Evolutionary conservation across 2,797 vertebrate genomes (phyloP).

Genomic region (Ptychobarbus kaznakovi): DNA sequence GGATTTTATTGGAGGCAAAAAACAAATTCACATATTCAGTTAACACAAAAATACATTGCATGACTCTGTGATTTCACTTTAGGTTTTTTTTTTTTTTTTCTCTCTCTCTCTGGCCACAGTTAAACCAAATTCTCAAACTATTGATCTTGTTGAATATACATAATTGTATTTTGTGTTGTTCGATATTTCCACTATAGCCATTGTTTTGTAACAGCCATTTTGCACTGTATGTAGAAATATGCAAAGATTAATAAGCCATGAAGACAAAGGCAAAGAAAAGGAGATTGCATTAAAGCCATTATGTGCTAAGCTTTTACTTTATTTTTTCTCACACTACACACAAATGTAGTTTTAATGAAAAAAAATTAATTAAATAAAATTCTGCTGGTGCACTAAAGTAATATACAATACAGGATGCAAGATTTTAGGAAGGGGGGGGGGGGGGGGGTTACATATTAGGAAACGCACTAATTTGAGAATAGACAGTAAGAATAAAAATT

Average conservation of each 20-base stretch:
- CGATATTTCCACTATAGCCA: background rate
- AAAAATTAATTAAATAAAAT: too few relatives aligned
- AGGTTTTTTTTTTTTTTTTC: background rate
- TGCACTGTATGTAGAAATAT: background rate
- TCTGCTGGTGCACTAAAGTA: background rate
- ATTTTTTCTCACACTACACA: background rate
- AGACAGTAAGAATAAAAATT: background rate
- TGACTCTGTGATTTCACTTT: background rate
- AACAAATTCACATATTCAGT: background rate
- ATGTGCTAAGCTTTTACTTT: background rate
- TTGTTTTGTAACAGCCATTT: background rate
- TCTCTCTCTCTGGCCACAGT: too few relatives aligned
- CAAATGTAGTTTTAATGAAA: background rate
- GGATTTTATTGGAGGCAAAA: background rate
- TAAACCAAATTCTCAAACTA: background rate
- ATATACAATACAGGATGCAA: background rate
- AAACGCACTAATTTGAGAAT: background rate
- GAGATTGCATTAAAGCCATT: background rate
- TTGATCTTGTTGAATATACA: background rate
- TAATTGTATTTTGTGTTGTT: background rate
- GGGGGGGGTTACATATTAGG: background rate
- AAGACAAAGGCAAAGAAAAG: background rate
- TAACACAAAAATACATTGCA: too few relatives aligned
- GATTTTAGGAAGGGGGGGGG: background rate
- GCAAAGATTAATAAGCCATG: constrained; percentile 5